These are phyloP conservation scores for Candidula unifasciata DNA, from an alignment of 2,888 invertebrate genomes.

Conservation along the genomic window DNA sequence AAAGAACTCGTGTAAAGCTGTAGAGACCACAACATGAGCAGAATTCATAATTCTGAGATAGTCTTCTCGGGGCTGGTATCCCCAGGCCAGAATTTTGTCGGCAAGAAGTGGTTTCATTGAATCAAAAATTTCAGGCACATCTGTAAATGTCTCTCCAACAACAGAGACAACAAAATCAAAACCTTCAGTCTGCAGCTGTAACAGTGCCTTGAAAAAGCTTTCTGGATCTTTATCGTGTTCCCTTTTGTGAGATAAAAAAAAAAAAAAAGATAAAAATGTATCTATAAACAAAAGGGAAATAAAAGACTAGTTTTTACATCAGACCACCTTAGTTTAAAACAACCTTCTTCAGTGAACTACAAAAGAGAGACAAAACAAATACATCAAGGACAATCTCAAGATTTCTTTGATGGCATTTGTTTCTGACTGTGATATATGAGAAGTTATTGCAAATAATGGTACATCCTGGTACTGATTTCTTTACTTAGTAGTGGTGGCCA, in stretches of 20 bases:
- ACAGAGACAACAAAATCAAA: slow-evolving; percentile 82
- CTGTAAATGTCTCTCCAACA: slow-evolving; percentile 82
- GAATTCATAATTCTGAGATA: slow-evolving; percentile 81
- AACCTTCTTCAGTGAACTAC: no score
- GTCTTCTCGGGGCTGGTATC: slow-evolving; percentile 81
- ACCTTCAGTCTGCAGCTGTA: slow-evolving; percentile 78
- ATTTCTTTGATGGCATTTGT: no score
- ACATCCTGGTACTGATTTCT: no score
- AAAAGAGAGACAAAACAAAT: no score
- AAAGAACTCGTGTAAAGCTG: slow-evolving; percentile 87
- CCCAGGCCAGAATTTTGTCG: slow-evolving; percentile 81
- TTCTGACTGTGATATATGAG: no score
- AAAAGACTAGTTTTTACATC: no score
- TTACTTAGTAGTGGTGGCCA: no score
- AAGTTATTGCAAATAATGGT: no score
- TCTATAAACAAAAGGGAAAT: background rate
- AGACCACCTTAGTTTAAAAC: no score
- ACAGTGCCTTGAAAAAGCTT: slow-evolving; percentile 81
- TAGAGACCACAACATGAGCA: slow-evolving; percentile 85
- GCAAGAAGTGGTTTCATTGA: slow-evolving; percentile 79
- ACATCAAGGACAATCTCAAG: no score
- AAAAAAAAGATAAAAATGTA: background rate
- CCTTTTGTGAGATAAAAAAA: background rate
- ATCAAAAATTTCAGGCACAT: slow-evolving; percentile 82
- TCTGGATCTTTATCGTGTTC: slow-evolving; percentile 84